Base-by-base conservation (phyloP, 2,797 vertebrate species). In the Lepus oiostolus region DNA sequence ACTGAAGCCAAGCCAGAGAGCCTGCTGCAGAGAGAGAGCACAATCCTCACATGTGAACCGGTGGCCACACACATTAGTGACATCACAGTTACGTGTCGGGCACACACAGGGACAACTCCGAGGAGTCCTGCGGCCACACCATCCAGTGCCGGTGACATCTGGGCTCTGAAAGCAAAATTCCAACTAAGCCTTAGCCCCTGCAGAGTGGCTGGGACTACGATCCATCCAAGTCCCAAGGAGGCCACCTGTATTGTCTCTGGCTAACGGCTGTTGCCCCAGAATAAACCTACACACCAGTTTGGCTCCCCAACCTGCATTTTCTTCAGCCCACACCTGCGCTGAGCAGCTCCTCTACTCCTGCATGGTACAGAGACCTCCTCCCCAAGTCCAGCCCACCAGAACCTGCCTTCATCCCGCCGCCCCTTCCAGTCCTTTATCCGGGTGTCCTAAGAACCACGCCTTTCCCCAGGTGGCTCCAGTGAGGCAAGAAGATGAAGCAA, bases 81-180 rank as follows among this genome's bases (percentile, higher is more conserved):
- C 71, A 63, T 93, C 89, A 96, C 75, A 96, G 82, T 74, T 94
- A 95, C 95, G 47, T 42, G 71, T 87, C 72, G 80, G 81, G 52
- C 42, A 26, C 2, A 62, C 42, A 26, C 2, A 62, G 47, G 38
- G 54, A 52, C 58, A 71, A 75, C 65, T 82, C 75, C 72, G 14
- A 84, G 68, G 60, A 79, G 80, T 85, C 79, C 58, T 85, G 47
- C 35, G 63, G 81, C 24, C 60, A 22, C 52, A 62, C 5, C 10
- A 7, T 87, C 65, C 2, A 71, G 82, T 35, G 2, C 91, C 67
- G 60, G 30, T 24, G 72, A 60, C 63, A 70, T 63, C 81, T 94
- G 92, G 65, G 16, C 58, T 84, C 67, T 77, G 65, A 8, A 26
- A 10, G 52, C 70, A 62, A 71, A 82, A 62, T 60, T 35, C 76